Evolutionary conservation across 2,113 vertebrate genomes (phyloP), one percentile per base, ranked within the genome.

Genomic region (Zootoca vivipara): DNA sequence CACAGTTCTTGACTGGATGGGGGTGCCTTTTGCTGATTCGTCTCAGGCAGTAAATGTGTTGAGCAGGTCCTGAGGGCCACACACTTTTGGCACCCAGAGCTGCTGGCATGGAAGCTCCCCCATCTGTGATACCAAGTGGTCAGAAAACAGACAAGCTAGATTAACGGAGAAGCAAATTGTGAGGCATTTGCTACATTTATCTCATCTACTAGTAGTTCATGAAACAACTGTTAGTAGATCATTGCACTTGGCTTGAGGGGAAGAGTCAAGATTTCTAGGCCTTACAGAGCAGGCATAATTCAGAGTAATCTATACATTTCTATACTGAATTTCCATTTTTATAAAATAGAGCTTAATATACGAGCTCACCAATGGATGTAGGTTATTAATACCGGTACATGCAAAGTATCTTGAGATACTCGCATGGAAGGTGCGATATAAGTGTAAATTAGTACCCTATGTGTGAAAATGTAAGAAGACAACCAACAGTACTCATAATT

Each of bases 401-500:
- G 26, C 82, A 92, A 80, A 86, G 64, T 22, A 38, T 15, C 40
- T 87, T 24, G 20, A 67, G 26, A 33, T 56, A 70, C 91, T 89
- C 86, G 30, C 38, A 80, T 85, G 6, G 83, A 91, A 94, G 85
- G 46, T 46, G 1, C 1, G 92, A 40, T 72, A 40, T 88, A 91
- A 74, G 85, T 65, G 65, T 38, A 77, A 87, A 90, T 18, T 69
- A 86, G 24, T 78, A 93, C 88, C 89, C 91, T 86, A 33, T 0
- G 26, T 26, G 5, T 72, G 75, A 92, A 93, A 88, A 89, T 83
- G 92, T 94, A 1, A 7, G 87, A 1, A 7, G 87, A 78, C 38
- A n/a, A 30, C 18, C 22, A 77, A 90, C 28, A 67, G n/a, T 62
- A n/a, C 92, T 91, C 30, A 69, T 87, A 24, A 77, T 94, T 94